phyloP scores from a whole-genome alignment of 2,888 invertebrate species.

The Lymantria dispar region DNA sequence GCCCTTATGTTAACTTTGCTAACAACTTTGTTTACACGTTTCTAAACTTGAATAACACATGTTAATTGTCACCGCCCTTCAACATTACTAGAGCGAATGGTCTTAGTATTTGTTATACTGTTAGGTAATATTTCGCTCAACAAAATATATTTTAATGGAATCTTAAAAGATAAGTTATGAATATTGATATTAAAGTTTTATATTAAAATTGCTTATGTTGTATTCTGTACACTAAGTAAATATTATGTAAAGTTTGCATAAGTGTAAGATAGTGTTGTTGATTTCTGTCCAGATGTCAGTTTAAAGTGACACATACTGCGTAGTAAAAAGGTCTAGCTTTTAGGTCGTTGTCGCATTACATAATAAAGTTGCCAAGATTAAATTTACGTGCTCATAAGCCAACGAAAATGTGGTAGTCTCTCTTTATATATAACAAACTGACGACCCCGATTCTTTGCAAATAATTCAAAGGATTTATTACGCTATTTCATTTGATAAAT shows the following conservation, averaged over 20 bases:
- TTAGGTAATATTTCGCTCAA: constrained; percentile 33
- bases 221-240: constrained; percentile 26
- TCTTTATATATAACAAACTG: constrained; percentile 5
- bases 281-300: constrained; percentile 31
- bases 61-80: constrained; percentile 55
- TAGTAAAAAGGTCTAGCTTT: constrained; percentile 29
- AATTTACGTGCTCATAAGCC: constrained; percentile 39
- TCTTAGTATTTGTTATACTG: constrained; percentile 42
- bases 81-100: constrained; percentile 36
- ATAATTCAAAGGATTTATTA: constrained; percentile 34
- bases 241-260: constrained; percentile 38
- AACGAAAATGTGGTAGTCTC: neutral
- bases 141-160: neutral
- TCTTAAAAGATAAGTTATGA: constrained; percentile 16
- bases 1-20: constrained; percentile 46
- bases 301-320: constrained; percentile 23
- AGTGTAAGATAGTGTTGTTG: constrained; percentile 31
- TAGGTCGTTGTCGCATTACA: constrained; percentile 43
- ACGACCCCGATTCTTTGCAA: constrained; percentile 40
- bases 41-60: constrained; percentile 46
- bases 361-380: constrained; percentile 36
- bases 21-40: constrained; percentile 56
- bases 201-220: constrained; percentile 31
- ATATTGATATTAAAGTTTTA: constrained; percentile 26
- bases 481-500: constrained; percentile 44